Evolutionary conservation across 1,140 invertebrate species (phyloP).

Genomic region (Cotesia glomerata): DNA sequence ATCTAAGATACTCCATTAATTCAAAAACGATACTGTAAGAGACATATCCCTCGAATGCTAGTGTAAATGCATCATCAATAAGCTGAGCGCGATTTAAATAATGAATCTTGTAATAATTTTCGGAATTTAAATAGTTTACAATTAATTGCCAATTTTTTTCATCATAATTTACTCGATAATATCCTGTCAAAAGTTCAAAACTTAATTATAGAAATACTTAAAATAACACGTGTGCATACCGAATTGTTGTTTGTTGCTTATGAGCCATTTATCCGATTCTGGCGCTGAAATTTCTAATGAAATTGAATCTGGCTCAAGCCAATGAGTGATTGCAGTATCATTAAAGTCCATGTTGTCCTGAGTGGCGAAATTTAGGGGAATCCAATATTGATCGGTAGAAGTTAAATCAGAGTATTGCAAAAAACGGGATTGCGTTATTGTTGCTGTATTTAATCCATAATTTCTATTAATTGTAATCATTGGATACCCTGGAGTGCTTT

Average conservation of each 20-base stretch:
- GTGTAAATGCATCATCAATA: no score
- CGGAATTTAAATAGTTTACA: no score
- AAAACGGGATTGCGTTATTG: constrained; percentile 54
- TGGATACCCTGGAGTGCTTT: constrained; percentile 81
- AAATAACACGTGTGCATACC: neutral
- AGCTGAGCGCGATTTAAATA: no score
- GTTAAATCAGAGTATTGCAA: constrained; percentile 45
- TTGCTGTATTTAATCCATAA: constrained; percentile 63
- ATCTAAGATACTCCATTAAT: no score
- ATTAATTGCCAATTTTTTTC: no score
- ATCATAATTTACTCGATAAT: no score
- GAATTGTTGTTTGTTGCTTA: constrained; percentile 13
- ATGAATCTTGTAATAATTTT: no score
- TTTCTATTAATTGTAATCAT: constrained; percentile 73
- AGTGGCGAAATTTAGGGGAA: constrained; percentile 65
- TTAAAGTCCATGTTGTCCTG: constrained; percentile 56
- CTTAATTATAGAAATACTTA: no score
- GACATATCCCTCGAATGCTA: no score
- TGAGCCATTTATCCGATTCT: neutral
- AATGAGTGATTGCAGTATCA: constrained; percentile 54
- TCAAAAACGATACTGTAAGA: no score
- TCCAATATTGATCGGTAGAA: constrained; percentile 56
- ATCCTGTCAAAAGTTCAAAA: no score
- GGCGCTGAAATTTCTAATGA: neutral
- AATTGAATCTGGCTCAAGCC: constrained; percentile 31